These are phyloP conservation scores for Sterna hirundo DNA, from an alignment of 2,113 vertebrate species.

Conservation along the genomic window DNA sequence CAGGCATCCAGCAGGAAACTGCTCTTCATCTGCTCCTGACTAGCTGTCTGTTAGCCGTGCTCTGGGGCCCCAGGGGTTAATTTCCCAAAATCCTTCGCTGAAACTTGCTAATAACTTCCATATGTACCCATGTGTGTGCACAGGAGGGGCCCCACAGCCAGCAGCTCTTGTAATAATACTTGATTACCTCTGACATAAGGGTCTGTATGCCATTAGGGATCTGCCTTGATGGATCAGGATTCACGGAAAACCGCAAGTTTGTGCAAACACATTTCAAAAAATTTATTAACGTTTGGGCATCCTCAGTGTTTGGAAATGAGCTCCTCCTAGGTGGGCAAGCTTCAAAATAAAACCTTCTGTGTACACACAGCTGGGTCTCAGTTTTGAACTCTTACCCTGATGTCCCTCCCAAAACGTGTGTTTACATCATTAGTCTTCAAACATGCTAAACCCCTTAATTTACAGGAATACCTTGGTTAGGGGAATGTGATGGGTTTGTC, in stretches of 20 bases:
- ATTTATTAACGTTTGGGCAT: neutral
- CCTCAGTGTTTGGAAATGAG: neutral
- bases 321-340: neutral
- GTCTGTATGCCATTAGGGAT: constrained; percentile 22
- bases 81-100: constrained; percentile 36
- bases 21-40: neutral
- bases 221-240: neutral
- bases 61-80: constrained; percentile 33
- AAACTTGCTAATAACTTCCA: constrained; percentile 57
- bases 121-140: constrained; percentile 37
- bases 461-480: neutral
- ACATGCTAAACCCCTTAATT: neutral
- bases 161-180: constrained; percentile 46
- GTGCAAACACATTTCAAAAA: neutral
- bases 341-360: neutral
- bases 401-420: neutral
- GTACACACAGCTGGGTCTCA: neutral
- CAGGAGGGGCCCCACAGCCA: constrained; percentile 46
- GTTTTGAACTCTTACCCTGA: neutral
- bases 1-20: constrained; percentile 11
- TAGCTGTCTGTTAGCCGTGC: neutral
- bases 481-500: neutral
- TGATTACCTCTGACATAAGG: constrained; percentile 43
- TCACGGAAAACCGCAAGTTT: neutral
- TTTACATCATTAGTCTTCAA: neutral